Base-by-base conservation (phyloP, 2,888 invertebrate species). In the Blera fallax region DNA sequence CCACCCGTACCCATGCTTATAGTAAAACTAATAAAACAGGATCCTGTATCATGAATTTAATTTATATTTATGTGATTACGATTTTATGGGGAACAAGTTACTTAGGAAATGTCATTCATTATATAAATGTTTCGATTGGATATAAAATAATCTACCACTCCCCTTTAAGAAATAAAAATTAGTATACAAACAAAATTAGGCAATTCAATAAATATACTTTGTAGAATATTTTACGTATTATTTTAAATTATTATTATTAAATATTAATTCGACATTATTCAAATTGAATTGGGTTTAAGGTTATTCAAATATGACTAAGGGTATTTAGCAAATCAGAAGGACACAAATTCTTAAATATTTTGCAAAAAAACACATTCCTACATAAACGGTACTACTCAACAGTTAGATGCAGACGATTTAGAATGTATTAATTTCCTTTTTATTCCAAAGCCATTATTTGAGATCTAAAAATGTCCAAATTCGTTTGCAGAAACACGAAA, bases 11-110 rank as follows among this genome's bases (percentile, higher is more conserved):
- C 37, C 52, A 50, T 65, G 56, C 34, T 65, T n/a, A n/a, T n/a
- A n/a, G n/a, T n/a, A 52, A 40, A 34, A 50, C 3, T n/a, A 24
- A 50, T 64, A 37, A 64, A 64, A 64, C 65, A 56, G 64, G 74
- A 56, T 65, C 45, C 45, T 3, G 11, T 43, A 43, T 64, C 10
- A 45, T 74, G 54, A 62, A 64, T 73, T 60, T 27, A 34, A 60
- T 60, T 40, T 40, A 37, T 24, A 50, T 40, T 37, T 29, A 72
- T 72, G 16, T 58, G 34, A 45, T 54, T 45, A 54, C 54, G 54
- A 70, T 29, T 69, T 10, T 40, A 32, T 56, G 32, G 58, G 2
- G 6, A 34, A 40, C 60, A 62, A 40, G 37, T 60, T 73, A 62
- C 43, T 52, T 18, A 52, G 40, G 14, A 62, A 62, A 73, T 32